Evolutionary conservation across 2,888 invertebrate species (phyloP).

Genomic region (Pollenia angustigena): DNA sequence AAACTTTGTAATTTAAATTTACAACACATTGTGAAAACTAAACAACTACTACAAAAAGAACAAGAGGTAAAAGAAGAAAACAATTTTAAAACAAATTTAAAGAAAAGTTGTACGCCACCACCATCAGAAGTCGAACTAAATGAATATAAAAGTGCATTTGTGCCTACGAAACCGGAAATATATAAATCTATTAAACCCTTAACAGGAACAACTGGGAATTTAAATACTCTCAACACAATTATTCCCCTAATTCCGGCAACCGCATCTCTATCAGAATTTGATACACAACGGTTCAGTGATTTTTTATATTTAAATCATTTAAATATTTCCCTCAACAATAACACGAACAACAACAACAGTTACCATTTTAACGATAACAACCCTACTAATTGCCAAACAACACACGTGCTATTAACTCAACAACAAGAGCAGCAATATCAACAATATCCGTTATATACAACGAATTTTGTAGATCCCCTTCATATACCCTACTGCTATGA

Average conservation of each 20-base stretch:
- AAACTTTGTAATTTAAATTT: conserved; percentile 68
- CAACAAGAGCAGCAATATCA: conserved; percentile 1
- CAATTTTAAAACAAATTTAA: not conserved
- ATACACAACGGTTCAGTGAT: conserved; percentile 80
- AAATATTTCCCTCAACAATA: conserved; percentile 44
- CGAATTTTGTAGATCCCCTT: conserved; percentile 31
- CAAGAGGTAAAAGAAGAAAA: conserved; percentile 14
- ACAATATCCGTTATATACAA: conserved; percentile 52
- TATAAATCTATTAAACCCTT: conserved; percentile 51
- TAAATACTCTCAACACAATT: conserved; percentile 12
- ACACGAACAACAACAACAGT: conserved; percentile 21
- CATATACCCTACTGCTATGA: conserved; percentile 59
- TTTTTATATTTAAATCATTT: conserved; percentile 70
- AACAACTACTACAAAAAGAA: conserved; percentile 58
- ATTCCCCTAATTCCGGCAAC: conserved; percentile 39
- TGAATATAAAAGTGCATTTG: conserved; percentile 74
- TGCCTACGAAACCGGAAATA: conserved; percentile 70
- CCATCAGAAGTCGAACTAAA: conserved; percentile 8
- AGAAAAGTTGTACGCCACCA: conserved; percentile 29
- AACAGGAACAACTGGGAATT: conserved; percentile 31
- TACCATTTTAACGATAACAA: conserved; percentile 47
- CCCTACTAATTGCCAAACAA: conserved; percentile 13
- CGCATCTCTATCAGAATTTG: conserved; percentile 78
- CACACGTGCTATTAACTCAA: conserved; percentile 53
- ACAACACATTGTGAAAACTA: conserved; percentile 73